Conservation (phyloP, 2,888 invertebrate genomes). For the Amphipyra tragopoginis region DNA sequence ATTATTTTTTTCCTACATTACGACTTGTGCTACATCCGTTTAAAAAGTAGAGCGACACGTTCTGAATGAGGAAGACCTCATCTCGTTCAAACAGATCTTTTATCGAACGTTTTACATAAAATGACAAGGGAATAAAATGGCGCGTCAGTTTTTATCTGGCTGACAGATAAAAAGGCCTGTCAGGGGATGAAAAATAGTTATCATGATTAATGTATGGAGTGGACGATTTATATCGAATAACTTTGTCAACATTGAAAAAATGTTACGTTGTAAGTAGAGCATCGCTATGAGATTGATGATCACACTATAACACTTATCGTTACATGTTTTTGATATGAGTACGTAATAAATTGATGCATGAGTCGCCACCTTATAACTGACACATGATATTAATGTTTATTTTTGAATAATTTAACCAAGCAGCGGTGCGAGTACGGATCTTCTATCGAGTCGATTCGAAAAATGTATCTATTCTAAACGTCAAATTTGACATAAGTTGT, state of each 20-base stretch:
- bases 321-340: not conserved
- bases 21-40: not conserved
- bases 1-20: no score
- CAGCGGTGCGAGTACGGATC: no score
- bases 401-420: conserved; percentile 1
- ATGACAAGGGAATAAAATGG: conserved; percentile 43
- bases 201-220: conserved; percentile 42
- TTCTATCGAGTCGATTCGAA: no score
- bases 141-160: conserved; percentile 44
- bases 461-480: no score
- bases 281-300: conserved; percentile 23
- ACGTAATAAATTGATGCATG: not conserved
- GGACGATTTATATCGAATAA: conserved; percentile 35
- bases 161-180: conserved; percentile 43
- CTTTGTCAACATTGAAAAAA: conserved; percentile 15
- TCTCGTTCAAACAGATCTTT: conserved; percentile 40
- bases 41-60: conserved; percentile 16
- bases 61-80: conserved; percentile 20
- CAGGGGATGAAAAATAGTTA: conserved; percentile 43
- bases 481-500: no score
- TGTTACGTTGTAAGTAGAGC: not conserved
- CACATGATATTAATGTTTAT: not conserved
- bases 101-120: conserved; percentile 39
- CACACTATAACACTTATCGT: not conserved
- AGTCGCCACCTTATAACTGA: not conserved